Evolutionary conservation across 2,797 vertebrate species (phyloP), one percentile per base, ranked within the genome.

Genomic region (Florisuga fusca): DNA sequence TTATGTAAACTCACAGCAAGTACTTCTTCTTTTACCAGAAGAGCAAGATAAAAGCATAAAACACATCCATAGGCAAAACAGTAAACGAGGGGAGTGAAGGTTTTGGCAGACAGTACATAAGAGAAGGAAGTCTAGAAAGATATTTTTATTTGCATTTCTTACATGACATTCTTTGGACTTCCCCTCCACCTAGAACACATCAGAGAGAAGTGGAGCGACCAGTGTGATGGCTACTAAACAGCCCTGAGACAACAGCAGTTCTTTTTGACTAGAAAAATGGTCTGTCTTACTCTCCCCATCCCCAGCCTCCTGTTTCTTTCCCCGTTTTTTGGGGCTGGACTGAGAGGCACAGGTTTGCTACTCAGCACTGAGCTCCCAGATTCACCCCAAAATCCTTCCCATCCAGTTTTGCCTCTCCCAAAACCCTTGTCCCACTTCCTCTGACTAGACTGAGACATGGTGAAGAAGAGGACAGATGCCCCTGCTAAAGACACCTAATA

Each of bases 11-110:
- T 93, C 8, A 2, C 48, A 96, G 79, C 96, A 93, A 93, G 94
- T 89, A 94, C 80, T 96, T 45, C 96, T 95, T 94, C 96, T 95
- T 94, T 79, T 95, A 96, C 90, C 82, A 94, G 95, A 96, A 96
- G 62, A 90, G 53, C 85, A 71, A 90, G 91, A 92, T 88, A 91
- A 95, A 93, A 95, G 77, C 50, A 77, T 89, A 64, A 89, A 90
- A 81, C 29, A 45, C 90, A 88, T 94, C 78, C 77, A 94, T 88
- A 95, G 87, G 94, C 95, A 96, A 96, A 96, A 89, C 71, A 92
- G 85, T 62, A 84, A 89, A 93, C 93, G 90, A 96, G 62, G 41
- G 58, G 93, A 95, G 41, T 0, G 0, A 90, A 79, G 41, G 45
- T 66, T 90, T 82, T 94, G 91, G 91, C 95, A 97, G 94, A 90